phyloP scores from a whole-genome alignment of 2,113 vertebrate genomes.

The Lota lota region DNA sequence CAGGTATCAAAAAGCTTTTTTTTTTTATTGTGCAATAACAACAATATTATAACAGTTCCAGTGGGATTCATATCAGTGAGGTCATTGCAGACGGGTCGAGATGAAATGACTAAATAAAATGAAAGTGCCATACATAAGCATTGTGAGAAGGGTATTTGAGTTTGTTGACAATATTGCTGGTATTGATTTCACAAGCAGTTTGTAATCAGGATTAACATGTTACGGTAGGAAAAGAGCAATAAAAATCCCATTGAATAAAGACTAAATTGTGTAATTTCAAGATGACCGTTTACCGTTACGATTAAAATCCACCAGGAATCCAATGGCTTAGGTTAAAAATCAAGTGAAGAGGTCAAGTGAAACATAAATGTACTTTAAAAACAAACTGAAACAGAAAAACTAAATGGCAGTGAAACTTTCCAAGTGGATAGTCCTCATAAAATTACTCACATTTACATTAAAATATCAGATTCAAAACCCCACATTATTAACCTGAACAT shows the following conservation, averaged over 20 bases:
- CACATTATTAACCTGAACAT: slow-evolving; percentile 42
- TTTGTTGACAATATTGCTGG: slow-evolving; percentile 35
- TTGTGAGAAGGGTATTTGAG: slow-evolving; percentile 10
- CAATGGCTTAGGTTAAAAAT: slow-evolving; percentile 19
- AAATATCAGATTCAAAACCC: slow-evolving; percentile 42
- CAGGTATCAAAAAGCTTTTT: slow-evolving; percentile 11
- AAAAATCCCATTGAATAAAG: slow-evolving; percentile 7
- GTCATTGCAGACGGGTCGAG: slow-evolving; percentile 4
- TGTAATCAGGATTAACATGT: slow-evolving; percentile 10
- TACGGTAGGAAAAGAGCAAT: slow-evolving; percentile 11
- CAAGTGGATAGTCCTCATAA: slow-evolving; percentile 25
- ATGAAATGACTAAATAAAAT: slow-evolving; percentile 29
- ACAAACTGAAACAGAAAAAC: slow-evolving; percentile 13
- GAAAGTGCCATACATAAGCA: slow-evolving; percentile 41
- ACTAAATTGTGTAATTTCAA: slow-evolving; percentile 28
- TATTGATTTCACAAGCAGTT: slow-evolving; percentile 37
- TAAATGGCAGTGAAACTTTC: slow-evolving; percentile 42
- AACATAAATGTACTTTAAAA: not conserved
- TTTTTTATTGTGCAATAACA: slow-evolving; percentile 59
- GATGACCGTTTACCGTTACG: not conserved
- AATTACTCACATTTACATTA: slow-evolving; percentile 34
- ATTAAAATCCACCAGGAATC: slow-evolving; percentile 3
- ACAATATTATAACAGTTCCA: slow-evolving; percentile 39
- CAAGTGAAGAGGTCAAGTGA: slow-evolving; percentile 7
- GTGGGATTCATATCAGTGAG: slow-evolving; percentile 29